These are phyloP conservation scores for Philaethria dido DNA, from an alignment of 2,888 invertebrate genomes.

Conservation along the genomic window DNA sequence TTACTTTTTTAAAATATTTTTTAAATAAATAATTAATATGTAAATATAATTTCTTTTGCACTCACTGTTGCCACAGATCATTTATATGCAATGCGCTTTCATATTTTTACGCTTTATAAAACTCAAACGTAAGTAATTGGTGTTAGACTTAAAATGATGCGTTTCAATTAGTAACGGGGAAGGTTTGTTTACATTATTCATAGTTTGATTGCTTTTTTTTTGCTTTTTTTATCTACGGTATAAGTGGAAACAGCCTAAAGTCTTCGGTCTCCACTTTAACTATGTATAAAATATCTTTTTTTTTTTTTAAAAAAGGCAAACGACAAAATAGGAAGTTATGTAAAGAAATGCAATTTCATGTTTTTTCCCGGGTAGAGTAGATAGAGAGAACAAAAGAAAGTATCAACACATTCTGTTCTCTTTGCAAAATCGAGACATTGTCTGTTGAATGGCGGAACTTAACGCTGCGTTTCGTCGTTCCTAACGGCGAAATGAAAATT, in stretches of 20 bases:
- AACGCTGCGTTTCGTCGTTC: no score
- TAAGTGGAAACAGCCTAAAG: neutral
- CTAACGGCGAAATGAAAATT: no score
- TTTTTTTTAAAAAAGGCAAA: no score
- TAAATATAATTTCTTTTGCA: constrained; percentile 8
- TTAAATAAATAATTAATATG: neutral
- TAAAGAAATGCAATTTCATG: no score
- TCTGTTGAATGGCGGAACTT: no score
- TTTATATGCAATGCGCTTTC: constrained; percentile 18
- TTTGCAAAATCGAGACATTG: no score
- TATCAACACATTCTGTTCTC: no score
- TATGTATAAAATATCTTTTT: no score
- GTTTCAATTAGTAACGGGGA: constrained; percentile 15
- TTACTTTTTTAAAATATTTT: neutral
- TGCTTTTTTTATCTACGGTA: neutral
- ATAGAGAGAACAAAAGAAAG: no score
- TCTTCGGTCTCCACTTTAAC: no score
- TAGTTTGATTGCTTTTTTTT: neutral
- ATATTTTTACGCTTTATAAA: constrained; percentile 24
- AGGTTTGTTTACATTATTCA: constrained; percentile 17
- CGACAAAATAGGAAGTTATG: no score
- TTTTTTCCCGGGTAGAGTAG: no score
- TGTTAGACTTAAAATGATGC: constrained; percentile 8
- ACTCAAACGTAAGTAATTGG: constrained; percentile 15
- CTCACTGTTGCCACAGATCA: constrained; percentile 4